phyloP scores from a whole-genome alignment of 2,113 vertebrate genomes.

The Eulacestoma nigropectus region DNA sequence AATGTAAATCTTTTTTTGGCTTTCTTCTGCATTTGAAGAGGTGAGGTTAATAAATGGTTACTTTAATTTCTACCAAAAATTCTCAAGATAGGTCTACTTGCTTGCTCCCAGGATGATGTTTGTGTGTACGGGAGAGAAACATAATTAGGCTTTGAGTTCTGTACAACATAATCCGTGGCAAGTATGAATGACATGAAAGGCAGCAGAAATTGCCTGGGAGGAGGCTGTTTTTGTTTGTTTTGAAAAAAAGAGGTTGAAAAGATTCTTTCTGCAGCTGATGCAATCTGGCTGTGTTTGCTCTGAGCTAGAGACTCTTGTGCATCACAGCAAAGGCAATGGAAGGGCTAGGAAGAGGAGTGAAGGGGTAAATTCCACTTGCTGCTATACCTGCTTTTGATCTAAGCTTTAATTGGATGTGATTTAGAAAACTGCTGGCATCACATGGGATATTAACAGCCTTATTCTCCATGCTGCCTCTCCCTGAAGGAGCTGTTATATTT shows the following conservation, averaged over 20 bases:
- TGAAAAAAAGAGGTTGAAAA: conserved; percentile 55
- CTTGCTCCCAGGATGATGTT: conserved; percentile 41
- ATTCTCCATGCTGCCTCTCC: background rate
- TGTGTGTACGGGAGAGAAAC: background rate
- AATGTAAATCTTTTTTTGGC: background rate
- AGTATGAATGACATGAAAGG: conserved; percentile 63
- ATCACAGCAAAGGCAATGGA: background rate
- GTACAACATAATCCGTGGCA: conserved; percentile 51
- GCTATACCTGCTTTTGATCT: conserved; percentile 55
- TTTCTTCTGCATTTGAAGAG: background rate
- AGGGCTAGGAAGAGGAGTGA: conserved; percentile 6
- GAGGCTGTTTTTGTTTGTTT: conserved; percentile 62
- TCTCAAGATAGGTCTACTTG: background rate
- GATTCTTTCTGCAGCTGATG: conserved; percentile 48
- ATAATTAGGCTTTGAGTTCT: conserved; percentile 61
- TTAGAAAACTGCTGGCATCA: conserved; percentile 44
- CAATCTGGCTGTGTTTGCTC: conserved; percentile 48
- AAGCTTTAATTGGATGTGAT: conserved; percentile 54
- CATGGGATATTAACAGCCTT: conserved; percentile 27
- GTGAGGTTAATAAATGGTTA: conserved; percentile 5
- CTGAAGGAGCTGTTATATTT: conserved; percentile 13
- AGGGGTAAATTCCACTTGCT: conserved; percentile 47
- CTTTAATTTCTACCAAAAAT: background rate
- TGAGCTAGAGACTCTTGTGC: conserved; percentile 24
- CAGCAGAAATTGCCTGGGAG: conserved; percentile 60